Evolutionary conservation across 2,888 invertebrate genomes (phyloP).

Genomic region (Catocala sponsa): DNA sequence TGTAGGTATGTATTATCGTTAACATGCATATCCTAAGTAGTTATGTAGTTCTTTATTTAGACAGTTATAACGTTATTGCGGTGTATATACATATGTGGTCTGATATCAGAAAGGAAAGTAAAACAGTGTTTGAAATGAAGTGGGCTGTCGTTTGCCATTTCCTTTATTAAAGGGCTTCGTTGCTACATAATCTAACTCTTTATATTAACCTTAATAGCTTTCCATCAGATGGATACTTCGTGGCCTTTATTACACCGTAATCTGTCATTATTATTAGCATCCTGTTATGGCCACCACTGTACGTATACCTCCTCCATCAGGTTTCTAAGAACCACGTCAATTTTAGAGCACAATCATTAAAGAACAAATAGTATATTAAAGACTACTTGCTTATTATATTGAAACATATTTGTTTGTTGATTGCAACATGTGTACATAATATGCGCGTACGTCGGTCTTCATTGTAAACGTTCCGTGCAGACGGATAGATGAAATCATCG

Average conservation of each 20-base stretch:
- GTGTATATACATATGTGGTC: no score
- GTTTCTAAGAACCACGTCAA: conserved; percentile 33
- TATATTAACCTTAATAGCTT: neutral
- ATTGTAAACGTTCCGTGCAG: conserved; percentile 29
- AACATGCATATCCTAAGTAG: no score
- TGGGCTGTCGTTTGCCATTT: no score
- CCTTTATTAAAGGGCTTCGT: no score
- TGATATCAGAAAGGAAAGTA: no score
- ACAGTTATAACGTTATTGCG: no score
- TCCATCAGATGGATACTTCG: neutral
- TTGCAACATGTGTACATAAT: conserved; percentile 37
- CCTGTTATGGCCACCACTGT: neutral
- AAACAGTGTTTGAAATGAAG: no score
- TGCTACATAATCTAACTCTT: no score
- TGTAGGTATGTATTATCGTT: no score
- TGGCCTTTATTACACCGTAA: no score
- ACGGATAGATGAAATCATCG: conserved; percentile 47
- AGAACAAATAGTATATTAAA: conserved; percentile 33
- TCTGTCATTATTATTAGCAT: neutral
- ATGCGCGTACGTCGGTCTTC: conserved; percentile 37
- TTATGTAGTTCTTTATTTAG: no score
- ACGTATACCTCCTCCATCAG: neutral
- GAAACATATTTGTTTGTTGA: conserved; percentile 20
- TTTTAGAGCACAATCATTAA: conserved; percentile 30
- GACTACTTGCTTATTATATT: conserved; percentile 22